phyloP scores from a whole-genome alignment of 2,888 invertebrate genomes.

The Escarpia spicata region DNA sequence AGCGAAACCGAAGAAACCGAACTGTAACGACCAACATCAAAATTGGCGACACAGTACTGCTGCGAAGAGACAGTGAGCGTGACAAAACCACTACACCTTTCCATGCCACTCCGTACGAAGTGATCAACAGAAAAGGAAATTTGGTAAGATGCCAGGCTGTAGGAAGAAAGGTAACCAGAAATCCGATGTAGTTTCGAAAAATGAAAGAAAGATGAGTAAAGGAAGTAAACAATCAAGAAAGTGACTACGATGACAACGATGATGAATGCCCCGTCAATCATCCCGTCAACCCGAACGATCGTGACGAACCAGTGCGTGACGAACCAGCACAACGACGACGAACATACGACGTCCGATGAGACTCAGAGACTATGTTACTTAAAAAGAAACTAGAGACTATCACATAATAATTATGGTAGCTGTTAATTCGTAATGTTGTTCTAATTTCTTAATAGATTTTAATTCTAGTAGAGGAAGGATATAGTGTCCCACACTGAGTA shows the following conservation, averaged over 20 bases:
- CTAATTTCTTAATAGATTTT: too few relatives aligned
- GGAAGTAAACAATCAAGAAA: background rate
- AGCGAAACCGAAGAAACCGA: background rate
- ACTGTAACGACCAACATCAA: background rate
- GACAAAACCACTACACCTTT: background rate
- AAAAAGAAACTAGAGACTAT: too few relatives aligned
- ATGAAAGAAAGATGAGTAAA: background rate
- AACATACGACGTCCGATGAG: background rate
- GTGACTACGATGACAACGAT: background rate
- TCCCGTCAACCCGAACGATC: background rate
- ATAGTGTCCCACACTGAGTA: too few relatives aligned
- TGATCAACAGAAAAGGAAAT: background rate
- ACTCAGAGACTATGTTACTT: conserved; percentile 60
- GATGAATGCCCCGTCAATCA: background rate
- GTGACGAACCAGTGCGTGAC: background rate
- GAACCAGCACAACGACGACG: background rate
- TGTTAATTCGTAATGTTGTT: too few relatives aligned
- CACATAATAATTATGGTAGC: too few relatives aligned
- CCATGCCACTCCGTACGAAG: background rate
- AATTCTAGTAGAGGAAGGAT: too few relatives aligned
- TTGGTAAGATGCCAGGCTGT: background rate
- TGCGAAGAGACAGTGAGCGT: background rate
- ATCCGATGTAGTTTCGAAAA: background rate
- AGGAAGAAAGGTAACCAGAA: background rate
- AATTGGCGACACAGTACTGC: background rate